Base-by-base conservation (phyloP, 2,797 vertebrate genomes). In the Neoniphon sammara region DNA sequence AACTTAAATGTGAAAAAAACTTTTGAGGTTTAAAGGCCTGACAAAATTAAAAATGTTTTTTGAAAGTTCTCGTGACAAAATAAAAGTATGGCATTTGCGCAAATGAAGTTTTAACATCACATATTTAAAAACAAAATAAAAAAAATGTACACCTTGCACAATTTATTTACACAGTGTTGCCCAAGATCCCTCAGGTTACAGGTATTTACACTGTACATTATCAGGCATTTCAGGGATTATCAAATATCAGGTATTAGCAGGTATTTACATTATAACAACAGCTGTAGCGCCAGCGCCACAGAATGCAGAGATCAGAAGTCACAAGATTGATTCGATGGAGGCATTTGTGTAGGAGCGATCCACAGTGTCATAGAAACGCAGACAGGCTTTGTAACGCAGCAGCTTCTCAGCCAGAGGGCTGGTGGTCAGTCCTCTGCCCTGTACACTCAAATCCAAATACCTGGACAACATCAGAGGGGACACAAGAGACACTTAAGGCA, bases 361-460 rank as follows among this genome's bases (percentile, higher is more conserved):
- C 75, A 95, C 71, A 1, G 95, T 86, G 83, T 94, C 93, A 25
- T 98, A 98, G 91, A 91, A 94, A 36, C 90, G 93, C 77, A 95
- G 92, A 65, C 89, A 91, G 88, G 95, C 93, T 81, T 94, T 94
- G 69, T 94, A 95, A 60, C 94, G 94, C 71, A 94, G 66, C 81
- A 97, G 93, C 53, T 96, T 96, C 86, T 96, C 96, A 39, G 93
- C 91, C 75, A 95, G 90, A 73, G 91, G 85, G 81, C 84, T 94
- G 76, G 83, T 86, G 83, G 71, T 80, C 74, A 93, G 89, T 4
- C 91, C 93, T 75, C 83, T 86, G 10, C 84, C 91, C 75, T 91
- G 90, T 74, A 92, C 90, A 50, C 92, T 94, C 83, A 97, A 88
- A 80, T 94, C 92, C 59, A 84, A 84, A 87, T 96, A 98, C 75